phyloP scores from a whole-genome alignment of 2,797 vertebrate genomes.

The Oreochromis grahami region DNA sequence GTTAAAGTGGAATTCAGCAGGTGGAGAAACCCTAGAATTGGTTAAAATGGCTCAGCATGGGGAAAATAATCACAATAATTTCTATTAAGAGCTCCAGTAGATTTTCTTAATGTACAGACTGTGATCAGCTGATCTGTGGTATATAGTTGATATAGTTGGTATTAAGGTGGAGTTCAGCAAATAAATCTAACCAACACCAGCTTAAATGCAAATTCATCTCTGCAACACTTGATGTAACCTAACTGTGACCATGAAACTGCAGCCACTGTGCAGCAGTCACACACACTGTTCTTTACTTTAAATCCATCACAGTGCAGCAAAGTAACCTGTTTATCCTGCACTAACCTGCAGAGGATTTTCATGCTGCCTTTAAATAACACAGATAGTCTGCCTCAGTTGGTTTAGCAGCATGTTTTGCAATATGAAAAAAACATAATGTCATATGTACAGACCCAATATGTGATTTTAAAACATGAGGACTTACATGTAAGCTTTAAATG shows the following conservation, averaged over 20 bases:
- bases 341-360: background rate
- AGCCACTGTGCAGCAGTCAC: background rate
- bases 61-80: fast-evolving
- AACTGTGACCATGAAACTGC: background rate
- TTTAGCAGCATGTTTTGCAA: background rate
- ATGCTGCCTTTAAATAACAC: background rate
- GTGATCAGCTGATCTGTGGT: background rate
- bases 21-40: fast-evolving
- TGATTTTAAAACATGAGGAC: fast-evolving
- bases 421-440: background rate
- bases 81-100: background rate
- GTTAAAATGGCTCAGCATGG: background rate
- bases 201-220: background rate
- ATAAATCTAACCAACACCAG: background rate
- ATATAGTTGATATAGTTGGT: background rate
- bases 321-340: background rate
- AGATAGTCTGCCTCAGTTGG: background rate
- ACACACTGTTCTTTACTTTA: background rate
- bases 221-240: background rate
- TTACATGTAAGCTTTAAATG: background rate
- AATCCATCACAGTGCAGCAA: background rate
- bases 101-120: background rate
- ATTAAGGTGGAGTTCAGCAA: background rate
- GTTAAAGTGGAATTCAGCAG: background rate
- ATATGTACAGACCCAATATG: fast-evolving